Evolutionary conservation across 2,888 invertebrate genomes (phyloP), one percentile per base, ranked within the genome.

Genomic region (Itoplectis maculator): DNA sequence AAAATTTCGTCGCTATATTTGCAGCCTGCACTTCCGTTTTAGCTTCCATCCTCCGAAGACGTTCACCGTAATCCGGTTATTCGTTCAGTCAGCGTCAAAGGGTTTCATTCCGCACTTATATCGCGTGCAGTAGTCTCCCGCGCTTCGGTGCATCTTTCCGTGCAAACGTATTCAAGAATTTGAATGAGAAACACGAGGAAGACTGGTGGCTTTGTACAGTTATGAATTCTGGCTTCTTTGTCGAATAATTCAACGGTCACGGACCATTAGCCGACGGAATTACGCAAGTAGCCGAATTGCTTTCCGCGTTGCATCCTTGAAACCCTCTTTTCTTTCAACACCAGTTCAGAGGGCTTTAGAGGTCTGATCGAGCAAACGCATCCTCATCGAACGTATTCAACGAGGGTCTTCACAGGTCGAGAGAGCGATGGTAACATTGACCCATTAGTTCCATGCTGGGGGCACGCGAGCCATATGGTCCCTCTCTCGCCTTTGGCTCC

Each of bases 371-470:
- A 40, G 18, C 54, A 40, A 18, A 54, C 40, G 40, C 54, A 54
- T 69, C 69, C 37, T 69, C 69, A 8, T 51, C 20, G 69, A 37
- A 20, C 9, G 18, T 47, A n/a, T 47, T 75, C n/a, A n/a, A 51
- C 45, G 61, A 82, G 79, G 82, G 79, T 82, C 82, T 82, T 82
- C 75, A 73, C 73, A 18, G 42, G 56, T 72, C 49, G 59, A 49
- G 59, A 49, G 40, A 45, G 45, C 15, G 79, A 63, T 63, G 77
- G 87, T 88, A 89, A 90, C 82, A 85, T 54, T 88, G 88, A 86
- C 89, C 87, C 86, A 90, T 91, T 91, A 91, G 85, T 91, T 90
- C 90, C 91, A 88, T 87, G 88, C 87, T 85, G 90, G 91, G 90
- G 90, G 90, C 90, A 89, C 91, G 88, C 86, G 86, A 88, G 35